Evolutionary conservation across 1,140 invertebrate species (phyloP), one percentile per base, ranked within the genome.

Genomic region (Drosophila nannoptera): DNA sequence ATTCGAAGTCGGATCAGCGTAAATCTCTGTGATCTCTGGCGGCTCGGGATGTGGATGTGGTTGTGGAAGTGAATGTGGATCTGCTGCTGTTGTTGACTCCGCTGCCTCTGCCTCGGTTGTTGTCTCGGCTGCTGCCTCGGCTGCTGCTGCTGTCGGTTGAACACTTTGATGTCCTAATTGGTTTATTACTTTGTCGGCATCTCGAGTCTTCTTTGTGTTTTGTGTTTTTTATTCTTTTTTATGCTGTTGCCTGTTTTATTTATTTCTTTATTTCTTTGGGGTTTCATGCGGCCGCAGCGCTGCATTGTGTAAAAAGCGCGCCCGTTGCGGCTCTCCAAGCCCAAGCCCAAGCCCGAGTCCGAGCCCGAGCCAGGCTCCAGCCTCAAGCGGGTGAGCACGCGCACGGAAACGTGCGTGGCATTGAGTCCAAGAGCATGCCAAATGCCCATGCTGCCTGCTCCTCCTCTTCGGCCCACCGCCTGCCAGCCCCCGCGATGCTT

Each of bases 151-250:
- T 84, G 81, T 86, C 81, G 81, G 81, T 78, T 84, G 81, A 84
- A 84, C 81, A 84, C 81, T 84, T 84, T 84, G 81, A 84, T 84
- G 81, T 84, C 81, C 81, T 84, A 84, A 84, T 84, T 84, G 81
- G 81, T 84, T 84, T 84, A 84, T 84, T 84, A 84, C 81, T 84
- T 84, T 84, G 81, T 84, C 81, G 81, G 81, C 81, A 86, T 84
- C 81, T 84, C 75, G 63, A 73, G 78, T 83, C 78, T 83, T 78
- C 78, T 83, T 83, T 73, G 56, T 58, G 46, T 63, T 69, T 49
- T 65, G 31, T 60, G 35, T 54, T 45, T 63, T 14, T 33, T 32
- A 56, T 68, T 72, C 60, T 82, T 70, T 77, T 77, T 76, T 73
- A 78, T 84, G 81, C 73, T 83, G 73, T 86, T 84, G 80, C 77